These are phyloP conservation scores for Pseudorasbora parva DNA, from an alignment of 2,113 vertebrate species.

Conservation along the genomic window DNA sequence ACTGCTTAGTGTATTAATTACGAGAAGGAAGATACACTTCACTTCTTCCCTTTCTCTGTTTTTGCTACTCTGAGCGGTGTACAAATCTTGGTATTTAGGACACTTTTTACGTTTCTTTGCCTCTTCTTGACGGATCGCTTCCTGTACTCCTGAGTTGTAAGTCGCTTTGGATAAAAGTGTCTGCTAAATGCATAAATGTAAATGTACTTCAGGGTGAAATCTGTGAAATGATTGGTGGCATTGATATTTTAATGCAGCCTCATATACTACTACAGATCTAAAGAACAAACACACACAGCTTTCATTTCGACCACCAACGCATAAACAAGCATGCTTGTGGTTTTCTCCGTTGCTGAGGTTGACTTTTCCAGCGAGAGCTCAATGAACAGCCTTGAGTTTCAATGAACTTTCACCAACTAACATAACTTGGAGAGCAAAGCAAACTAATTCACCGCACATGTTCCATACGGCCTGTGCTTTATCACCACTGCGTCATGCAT, in stretches of 20 bases:
- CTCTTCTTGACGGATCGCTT: too few species aligned
- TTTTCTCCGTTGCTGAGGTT: constrained; percentile 10
- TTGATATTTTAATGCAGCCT: too few species aligned
- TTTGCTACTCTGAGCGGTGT: too few species aligned
- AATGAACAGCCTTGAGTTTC: constrained; percentile 36
- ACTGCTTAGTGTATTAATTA: too few species aligned
- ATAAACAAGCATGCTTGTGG: constrained; percentile 34
- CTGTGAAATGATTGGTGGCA: neutral
- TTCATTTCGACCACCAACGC: constrained; percentile 24
- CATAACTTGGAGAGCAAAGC: neutral
- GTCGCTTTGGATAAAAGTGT: too few species aligned
- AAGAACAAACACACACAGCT: constrained; percentile 44
- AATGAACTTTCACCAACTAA: constrained; percentile 23
- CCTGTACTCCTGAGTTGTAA: too few species aligned
- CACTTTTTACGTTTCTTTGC: too few species aligned
- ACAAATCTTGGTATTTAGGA: too few species aligned
- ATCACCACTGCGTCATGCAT: neutral
- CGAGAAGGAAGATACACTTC: too few species aligned
- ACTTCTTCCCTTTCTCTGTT: too few species aligned
- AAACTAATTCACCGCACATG: neutral
- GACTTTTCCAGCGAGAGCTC: constrained; percentile 37
- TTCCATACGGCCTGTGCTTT: too few species aligned
- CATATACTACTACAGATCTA: neutral
- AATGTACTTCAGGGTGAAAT: neutral
- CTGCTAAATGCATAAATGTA: too few species aligned